These are phyloP conservation scores for Corvus hawaiiensis DNA, from an alignment of 2,113 vertebrate species.

Conservation along the genomic window DNA sequence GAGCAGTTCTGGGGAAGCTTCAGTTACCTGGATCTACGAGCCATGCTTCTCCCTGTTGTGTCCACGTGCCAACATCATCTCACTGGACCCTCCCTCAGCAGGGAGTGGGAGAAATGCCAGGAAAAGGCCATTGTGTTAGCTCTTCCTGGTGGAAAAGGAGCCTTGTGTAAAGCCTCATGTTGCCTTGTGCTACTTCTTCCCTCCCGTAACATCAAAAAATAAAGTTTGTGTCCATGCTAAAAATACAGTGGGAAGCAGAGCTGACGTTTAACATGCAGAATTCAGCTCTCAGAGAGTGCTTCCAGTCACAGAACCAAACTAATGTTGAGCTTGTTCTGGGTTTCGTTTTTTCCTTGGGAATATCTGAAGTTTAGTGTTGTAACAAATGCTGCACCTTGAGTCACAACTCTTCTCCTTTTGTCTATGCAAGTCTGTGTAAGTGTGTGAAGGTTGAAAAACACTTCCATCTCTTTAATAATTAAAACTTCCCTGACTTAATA, in stretches of 20 bases:
- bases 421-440: background rate
- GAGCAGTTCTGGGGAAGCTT: background rate
- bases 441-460: background rate
- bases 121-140: background rate
- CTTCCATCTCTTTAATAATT: background rate
- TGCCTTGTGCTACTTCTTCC: background rate
- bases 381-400: background rate
- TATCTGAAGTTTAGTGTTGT: background rate
- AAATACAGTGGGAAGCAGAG: background rate
- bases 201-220: background rate
- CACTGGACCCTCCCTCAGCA: background rate
- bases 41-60: background rate
- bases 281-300: background rate
- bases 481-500: background rate
- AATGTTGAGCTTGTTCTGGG: accelerated
- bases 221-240: background rate
- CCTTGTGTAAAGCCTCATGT: background rate
- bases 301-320: background rate
- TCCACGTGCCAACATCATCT: background rate
- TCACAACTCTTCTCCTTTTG: background rate
- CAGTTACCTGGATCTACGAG: background rate
- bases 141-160: background rate
- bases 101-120: background rate
- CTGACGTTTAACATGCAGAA: background rate
- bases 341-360: background rate